Conservation (phyloP, 1,140 invertebrate species). For the Platyura marginata region DNA sequence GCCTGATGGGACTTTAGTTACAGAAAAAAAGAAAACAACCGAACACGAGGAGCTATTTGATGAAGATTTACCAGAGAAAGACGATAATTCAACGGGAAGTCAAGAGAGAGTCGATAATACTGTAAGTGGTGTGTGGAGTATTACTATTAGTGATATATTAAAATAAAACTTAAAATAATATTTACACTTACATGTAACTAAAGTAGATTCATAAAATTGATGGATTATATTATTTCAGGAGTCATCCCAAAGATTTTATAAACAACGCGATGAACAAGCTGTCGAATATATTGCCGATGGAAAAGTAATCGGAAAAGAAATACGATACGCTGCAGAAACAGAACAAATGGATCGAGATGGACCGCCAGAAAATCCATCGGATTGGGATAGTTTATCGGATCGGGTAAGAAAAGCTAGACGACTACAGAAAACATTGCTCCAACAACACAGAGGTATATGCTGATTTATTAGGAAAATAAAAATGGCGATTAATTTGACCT, state of each 20-base stretch:
- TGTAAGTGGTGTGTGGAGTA: slow-evolving; percentile 6
- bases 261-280: slow-evolving; percentile 45
- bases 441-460: slow-evolving; percentile 22
- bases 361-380: slow-evolving; percentile 37
- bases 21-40: slow-evolving; percentile 56
- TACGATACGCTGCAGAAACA: slow-evolving; percentile 58
- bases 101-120: slow-evolving; percentile 15
- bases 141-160: neutral
- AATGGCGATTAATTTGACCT: neutral
- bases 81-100: slow-evolving; percentile 15
- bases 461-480: neutral
- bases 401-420: slow-evolving; percentile 44
- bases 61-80: slow-evolving; percentile 47
- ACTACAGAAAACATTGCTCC: slow-evolving; percentile 27
- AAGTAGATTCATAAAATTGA: neutral
- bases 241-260: slow-evolving; percentile 21
- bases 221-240: slow-evolving; percentile 7
- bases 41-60: slow-evolving; percentile 70
- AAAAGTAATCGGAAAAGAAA: slow-evolving; percentile 49
- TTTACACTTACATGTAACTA: neutral
- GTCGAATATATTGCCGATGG: slow-evolving; percentile 60
- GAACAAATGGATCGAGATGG: slow-evolving; percentile 48
- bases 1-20: slow-evolving; percentile 64
- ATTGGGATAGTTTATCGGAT: slow-evolving; percentile 58
- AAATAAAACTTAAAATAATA: neutral